phyloP scores from a whole-genome alignment of 2,113 vertebrate species.

The Callipepla squamata region DNA sequence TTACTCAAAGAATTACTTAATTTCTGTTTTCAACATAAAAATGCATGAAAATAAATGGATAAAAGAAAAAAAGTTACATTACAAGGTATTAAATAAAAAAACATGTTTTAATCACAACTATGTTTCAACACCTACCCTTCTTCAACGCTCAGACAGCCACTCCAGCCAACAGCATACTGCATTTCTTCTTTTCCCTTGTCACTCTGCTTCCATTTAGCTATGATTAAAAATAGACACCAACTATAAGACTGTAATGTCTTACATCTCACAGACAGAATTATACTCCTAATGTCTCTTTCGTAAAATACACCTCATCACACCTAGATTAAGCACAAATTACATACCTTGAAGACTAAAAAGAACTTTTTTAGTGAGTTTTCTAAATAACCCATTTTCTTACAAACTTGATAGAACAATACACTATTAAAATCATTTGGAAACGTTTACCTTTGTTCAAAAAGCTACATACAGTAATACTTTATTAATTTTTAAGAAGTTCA shows the following conservation, averaged over 20 bases:
- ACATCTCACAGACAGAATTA: neutral
- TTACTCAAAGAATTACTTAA: neutral
- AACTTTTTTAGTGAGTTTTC: neutral
- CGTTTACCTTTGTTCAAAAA: neutral
- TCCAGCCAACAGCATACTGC: constrained; percentile 93
- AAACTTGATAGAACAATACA: neutral
- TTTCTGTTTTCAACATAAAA: neutral
- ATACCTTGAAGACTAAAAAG: neutral
- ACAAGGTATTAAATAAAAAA: neutral
- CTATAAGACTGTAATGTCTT: neutral
- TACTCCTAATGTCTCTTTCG: neutral
- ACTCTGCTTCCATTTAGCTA: constrained; percentile 94
- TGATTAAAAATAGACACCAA: neutral
- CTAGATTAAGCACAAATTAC: neutral
- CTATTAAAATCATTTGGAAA: neutral
- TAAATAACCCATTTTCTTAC: neutral
- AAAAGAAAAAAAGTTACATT: neutral
- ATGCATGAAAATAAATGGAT: rapidly evolving
- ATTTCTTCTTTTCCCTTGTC: constrained; percentile 93
- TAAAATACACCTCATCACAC: neutral
- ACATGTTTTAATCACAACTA: neutral
- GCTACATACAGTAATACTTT: neutral
- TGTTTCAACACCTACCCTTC: constrained; percentile 85
- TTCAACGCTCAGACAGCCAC: constrained; percentile 87
- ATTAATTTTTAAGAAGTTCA: neutral